Conservation (phyloP, 1,140 invertebrate species). For the Pseudomyrmex sp. region DNA sequence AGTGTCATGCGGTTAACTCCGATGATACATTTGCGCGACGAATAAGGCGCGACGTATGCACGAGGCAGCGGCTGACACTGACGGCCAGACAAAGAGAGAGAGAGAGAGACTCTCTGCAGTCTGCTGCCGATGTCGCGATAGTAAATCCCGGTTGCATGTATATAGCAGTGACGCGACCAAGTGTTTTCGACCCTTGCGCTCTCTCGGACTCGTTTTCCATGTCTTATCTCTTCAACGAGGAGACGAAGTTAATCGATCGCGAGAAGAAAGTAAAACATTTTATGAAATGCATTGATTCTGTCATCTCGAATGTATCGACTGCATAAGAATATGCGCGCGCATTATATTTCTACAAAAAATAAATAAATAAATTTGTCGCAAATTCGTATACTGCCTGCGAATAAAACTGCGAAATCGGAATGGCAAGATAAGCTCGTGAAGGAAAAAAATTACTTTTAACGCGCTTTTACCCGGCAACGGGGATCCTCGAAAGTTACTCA, state of each 20-base stretch:
- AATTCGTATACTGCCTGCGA: slow-evolving; percentile 21
- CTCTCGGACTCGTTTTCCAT: slow-evolving; percentile 19
- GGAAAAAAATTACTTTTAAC: slow-evolving; percentile 44
- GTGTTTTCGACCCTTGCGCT: slow-evolving; percentile 34
- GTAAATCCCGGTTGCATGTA: slow-evolving; percentile 5
- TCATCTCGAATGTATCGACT: too few relatives aligned
- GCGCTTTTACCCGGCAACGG: slow-evolving; percentile 7
- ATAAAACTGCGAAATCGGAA: not conserved
- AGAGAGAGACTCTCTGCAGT: not conserved
- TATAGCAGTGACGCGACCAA: slow-evolving; percentile 10
- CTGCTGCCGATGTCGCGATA: slow-evolving; percentile 59
- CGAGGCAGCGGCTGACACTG: slow-evolving; percentile 16
- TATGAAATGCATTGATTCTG: not conserved
- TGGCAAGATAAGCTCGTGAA: not conserved
- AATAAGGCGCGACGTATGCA: slow-evolving; percentile 32
- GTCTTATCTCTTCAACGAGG: slow-evolving; percentile 43
- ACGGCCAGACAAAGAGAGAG: slow-evolving; percentile 27
- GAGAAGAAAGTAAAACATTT: slow-evolving; percentile 46
- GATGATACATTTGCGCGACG: slow-evolving; percentile 50
- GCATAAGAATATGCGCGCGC: too few relatives aligned
- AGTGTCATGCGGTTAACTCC: slow-evolving; percentile 34
- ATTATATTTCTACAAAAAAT: not conserved
- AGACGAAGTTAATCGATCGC: slow-evolving; percentile 17
- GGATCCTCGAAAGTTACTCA: slow-evolving; percentile 44
- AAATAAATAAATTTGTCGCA: not conserved